Evolutionary conservation across 2,888 invertebrate species (phyloP).

Genomic region (Melanostoma mellinum): DNA sequence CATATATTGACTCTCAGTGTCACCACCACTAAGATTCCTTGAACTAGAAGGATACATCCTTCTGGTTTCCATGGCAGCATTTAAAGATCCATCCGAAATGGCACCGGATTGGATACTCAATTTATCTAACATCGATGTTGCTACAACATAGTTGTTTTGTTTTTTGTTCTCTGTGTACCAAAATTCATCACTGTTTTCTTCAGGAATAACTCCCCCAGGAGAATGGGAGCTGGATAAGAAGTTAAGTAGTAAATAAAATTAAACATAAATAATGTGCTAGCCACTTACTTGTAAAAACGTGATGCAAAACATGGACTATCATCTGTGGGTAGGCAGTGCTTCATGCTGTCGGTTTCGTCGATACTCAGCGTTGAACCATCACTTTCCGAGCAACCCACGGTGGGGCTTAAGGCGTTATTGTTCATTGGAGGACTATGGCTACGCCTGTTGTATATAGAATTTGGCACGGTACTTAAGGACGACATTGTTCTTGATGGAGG

Average conservation of each 20-base stretch:
- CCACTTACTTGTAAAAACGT: slow-evolving; percentile 78
- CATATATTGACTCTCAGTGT: slow-evolving; percentile 65
- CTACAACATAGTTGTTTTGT: slow-evolving; percentile 37
- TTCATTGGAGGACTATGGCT: slow-evolving; percentile 81
- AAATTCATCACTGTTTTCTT: slow-evolving; percentile 84
- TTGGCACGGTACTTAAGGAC: slow-evolving; percentile 81
- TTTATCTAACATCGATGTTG: slow-evolving; percentile 54
- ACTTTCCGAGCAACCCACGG: slow-evolving; percentile 86
- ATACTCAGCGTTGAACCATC: slow-evolving; percentile 87
- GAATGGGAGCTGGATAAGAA: slow-evolving; percentile 69
- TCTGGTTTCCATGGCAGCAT: slow-evolving; percentile 2
- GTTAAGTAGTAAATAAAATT: neutral
- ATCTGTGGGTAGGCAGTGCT: slow-evolving; percentile 85
- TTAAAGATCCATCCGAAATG: slow-evolving; percentile 42
- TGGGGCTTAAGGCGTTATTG: slow-evolving; percentile 84
- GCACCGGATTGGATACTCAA: slow-evolving; percentile 60
- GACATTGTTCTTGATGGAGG: slow-evolving; percentile 82
- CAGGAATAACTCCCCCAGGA: slow-evolving; percentile 83
- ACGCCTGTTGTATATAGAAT: slow-evolving; percentile 81
- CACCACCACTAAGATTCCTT: slow-evolving; percentile 52
- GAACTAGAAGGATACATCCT: slow-evolving; percentile 39
- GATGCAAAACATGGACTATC: slow-evolving; percentile 81
- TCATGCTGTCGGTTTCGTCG: slow-evolving; percentile 84
- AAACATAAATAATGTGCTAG: slow-evolving; percentile 1
- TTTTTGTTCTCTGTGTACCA: slow-evolving; percentile 73